Percentiles rank a stretch among this genome's conserved stretches.
phyloP scores from a whole-genome alignment of 2,113 vertebrate genomes.

The Pelmatolapia mariae region DNA sequence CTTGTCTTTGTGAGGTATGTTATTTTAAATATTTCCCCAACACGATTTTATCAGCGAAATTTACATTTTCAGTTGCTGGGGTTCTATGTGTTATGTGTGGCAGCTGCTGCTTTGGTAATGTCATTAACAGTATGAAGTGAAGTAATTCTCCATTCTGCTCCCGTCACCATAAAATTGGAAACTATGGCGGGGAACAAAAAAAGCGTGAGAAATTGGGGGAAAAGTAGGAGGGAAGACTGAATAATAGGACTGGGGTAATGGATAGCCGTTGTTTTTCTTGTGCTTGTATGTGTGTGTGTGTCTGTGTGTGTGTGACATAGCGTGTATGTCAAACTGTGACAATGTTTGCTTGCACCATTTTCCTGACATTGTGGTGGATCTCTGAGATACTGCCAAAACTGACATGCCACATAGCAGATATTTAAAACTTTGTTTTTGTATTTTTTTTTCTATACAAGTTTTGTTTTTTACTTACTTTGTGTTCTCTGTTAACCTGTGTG shows the following conservation, averaged over 20 bases:
- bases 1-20: not conserved
- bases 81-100: not conserved
- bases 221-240: not conserved
- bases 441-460: not conserved
- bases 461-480: not conserved
- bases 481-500: not conserved
- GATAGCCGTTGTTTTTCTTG: not conserved
- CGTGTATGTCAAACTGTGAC: not conserved
- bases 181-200: not conserved
- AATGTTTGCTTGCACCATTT: not conserved
- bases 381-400: not conserved
- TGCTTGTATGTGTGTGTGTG: not conserved
- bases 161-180: slow-evolving; percentile 6
- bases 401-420: not conserved
- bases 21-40: not conserved
- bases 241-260: slow-evolving; percentile 4
- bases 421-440: not conserved
- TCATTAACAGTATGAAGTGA: slow-evolving; percentile 11
- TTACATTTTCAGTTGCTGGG: not conserved
- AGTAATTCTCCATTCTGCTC: slow-evolving; percentile 14
- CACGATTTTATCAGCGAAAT: not conserved
- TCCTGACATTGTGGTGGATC: not conserved
- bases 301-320: not conserved
- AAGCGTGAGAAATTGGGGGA: slow-evolving; percentile 29
- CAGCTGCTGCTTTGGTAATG: not conserved